Evolutionary conservation across 1,140 invertebrate species (phyloP).

Genomic region (Drosophila arawakana): DNA sequence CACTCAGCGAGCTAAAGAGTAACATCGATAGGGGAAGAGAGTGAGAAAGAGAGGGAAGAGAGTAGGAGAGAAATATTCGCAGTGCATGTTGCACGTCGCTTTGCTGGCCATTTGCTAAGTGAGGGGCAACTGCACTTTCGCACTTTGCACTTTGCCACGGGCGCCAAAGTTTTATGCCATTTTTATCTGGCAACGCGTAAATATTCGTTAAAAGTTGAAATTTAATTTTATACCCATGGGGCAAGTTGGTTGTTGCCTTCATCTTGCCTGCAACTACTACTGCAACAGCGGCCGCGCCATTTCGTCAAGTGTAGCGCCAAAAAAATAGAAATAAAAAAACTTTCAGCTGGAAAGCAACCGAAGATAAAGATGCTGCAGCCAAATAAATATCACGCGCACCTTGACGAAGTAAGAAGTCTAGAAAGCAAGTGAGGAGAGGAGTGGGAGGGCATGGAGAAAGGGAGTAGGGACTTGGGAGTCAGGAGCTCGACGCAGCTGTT

Average conservation of each 20-base stretch:
- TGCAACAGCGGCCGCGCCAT: conserved; percentile 40
- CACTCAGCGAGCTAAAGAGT: conserved; percentile 18
- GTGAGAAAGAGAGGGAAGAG: background rate
- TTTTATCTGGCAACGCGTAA: conserved; percentile 81
- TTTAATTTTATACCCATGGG: conserved; percentile 77
- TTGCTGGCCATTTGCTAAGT: conserved; percentile 41
- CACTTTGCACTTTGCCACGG: conserved; percentile 38
- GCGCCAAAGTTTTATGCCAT: conserved; percentile 75
- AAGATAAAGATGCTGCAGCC: conserved; percentile 60
- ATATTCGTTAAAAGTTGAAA: conserved; percentile 83
- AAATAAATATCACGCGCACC: conserved; percentile 78
- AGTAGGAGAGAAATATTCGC: background rate
- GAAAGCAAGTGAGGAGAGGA: background rate
- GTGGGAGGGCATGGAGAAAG: no score
- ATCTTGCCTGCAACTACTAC: background rate
- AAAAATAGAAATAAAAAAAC: conserved; percentile 19
- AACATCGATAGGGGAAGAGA: background rate
- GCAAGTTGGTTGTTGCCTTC: conserved; percentile 19
- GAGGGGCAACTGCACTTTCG: conserved; percentile 60
- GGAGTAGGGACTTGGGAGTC: background rate
- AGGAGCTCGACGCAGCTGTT: conserved; percentile 49
- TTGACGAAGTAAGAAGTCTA: conserved; percentile 22
- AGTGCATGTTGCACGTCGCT: conserved; percentile 38
- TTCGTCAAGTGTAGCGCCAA: conserved; percentile 59
- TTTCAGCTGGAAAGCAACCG: conserved; percentile 1